phyloP scores from a whole-genome alignment of 1,140 invertebrate genomes.

The Drosophila bocki region DNA sequence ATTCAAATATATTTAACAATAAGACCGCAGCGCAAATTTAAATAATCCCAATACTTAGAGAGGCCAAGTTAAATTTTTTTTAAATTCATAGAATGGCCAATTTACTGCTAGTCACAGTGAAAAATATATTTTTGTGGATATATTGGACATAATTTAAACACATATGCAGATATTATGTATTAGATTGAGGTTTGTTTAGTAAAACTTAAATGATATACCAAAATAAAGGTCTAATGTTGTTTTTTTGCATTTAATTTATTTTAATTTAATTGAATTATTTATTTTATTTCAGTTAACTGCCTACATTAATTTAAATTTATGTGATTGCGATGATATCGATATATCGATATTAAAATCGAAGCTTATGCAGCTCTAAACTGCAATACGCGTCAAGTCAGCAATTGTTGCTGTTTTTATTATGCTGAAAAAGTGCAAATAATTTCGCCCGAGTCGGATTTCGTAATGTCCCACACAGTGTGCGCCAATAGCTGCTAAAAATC shows the following conservation, averaged over 20 bases:
- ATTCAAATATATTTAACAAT: conserved; percentile 14
- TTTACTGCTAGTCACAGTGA: too few species aligned
- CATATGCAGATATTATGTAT: too few species aligned
- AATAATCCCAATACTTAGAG: not conserved
- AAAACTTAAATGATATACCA: too few species aligned
- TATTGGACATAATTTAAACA: not conserved
- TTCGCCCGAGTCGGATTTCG: not conserved
- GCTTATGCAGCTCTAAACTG: conserved; percentile 1
- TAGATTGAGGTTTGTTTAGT: too few species aligned
- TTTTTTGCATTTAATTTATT: not conserved
- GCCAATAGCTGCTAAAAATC: conserved; percentile 2
- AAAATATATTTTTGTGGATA: not conserved
- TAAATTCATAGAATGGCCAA: too few species aligned
- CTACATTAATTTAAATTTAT: not conserved
- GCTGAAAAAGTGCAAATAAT: conserved; percentile 13
- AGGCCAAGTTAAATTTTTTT: not conserved
- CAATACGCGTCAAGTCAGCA: conserved; percentile 5
- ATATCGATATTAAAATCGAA: not conserved
- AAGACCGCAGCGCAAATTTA: conserved; percentile 3
- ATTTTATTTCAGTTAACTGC: not conserved
- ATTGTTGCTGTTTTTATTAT: conserved; percentile 32
- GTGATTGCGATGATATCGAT: not conserved
- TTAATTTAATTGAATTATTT: not conserved
- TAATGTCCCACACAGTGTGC: conserved; percentile 1
- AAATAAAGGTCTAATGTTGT: not conserved